These are phyloP conservation scores for Ruditapes philippinarum DNA, from an alignment of 1,140 invertebrate species.

Conservation along the genomic window DNA sequence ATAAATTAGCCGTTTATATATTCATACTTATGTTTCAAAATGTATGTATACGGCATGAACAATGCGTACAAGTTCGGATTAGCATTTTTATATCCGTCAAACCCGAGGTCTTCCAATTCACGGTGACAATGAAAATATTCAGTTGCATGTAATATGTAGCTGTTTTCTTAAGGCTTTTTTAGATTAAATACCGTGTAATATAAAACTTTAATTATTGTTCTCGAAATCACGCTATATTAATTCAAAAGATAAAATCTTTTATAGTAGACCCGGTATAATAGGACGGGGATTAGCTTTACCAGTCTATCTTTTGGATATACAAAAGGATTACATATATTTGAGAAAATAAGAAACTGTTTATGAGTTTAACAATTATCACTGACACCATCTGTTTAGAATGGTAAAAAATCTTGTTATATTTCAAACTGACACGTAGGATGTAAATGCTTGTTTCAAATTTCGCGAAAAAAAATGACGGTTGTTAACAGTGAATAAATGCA, in stretches of 20 bases:
- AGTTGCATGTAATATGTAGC: slow-evolving; percentile 60
- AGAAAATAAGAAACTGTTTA: slow-evolving; percentile 55
- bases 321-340: slow-evolving; percentile 22
- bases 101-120: slow-evolving; percentile 5
- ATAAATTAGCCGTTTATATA: slow-evolving; percentile 37
- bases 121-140: slow-evolving; percentile 14
- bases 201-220: slow-evolving; percentile 46
- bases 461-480: neutral
- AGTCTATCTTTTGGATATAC: neutral
- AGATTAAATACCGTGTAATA: slow-evolving; percentile 43
- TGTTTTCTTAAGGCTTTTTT: neutral
- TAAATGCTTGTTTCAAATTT: slow-evolving; percentile 28
- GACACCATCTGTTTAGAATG: neutral
- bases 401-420: slow-evolving; percentile 38
- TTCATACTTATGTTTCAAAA: slow-evolving; percentile 40
- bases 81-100: slow-evolving; percentile 29
- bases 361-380: neutral
- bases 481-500: neutral
- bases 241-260: slow-evolving; percentile 52
- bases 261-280: slow-evolving; percentile 13
- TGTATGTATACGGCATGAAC: neutral
- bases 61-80: slow-evolving; percentile 28
- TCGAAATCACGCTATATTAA: slow-evolving; percentile 37
- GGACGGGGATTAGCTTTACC: slow-evolving; percentile 43
- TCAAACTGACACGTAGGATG: slow-evolving; percentile 38